Evolutionary conservation across 2,888 invertebrate genomes (phyloP).

Genomic region (Nymphalis polychloros): DNA sequence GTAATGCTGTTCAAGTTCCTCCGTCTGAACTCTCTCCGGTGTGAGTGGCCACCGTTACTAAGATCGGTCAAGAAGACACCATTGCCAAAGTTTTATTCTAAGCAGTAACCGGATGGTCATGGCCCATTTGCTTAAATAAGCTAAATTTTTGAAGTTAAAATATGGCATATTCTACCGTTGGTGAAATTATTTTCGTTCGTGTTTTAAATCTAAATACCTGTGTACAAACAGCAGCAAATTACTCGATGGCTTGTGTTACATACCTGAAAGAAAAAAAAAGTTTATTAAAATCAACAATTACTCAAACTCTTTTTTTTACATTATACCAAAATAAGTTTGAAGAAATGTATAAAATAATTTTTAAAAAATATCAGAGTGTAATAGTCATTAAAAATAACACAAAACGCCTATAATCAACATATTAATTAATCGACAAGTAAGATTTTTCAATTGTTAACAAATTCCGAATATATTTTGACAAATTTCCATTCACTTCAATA

Average conservation of each 20-base stretch:
- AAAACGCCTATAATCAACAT: slow-evolving; percentile 2
- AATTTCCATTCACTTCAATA: slow-evolving; percentile 21
- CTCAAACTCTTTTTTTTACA: background rate
- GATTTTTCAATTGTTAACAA: slow-evolving; percentile 27
- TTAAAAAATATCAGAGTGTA: background rate
- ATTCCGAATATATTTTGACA: slow-evolving; percentile 27
- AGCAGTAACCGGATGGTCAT: too few relatives aligned
- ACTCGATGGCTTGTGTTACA: background rate
- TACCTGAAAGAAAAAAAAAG: slow-evolving; percentile 8
- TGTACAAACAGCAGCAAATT: too few relatives aligned
- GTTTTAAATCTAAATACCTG: too few relatives aligned
- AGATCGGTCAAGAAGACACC: too few relatives aligned
- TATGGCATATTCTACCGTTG: too few relatives aligned
- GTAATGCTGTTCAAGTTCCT: too few relatives aligned
- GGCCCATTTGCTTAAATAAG: too few relatives aligned
- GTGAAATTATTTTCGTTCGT: too few relatives aligned
- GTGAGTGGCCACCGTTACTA: too few relatives aligned
- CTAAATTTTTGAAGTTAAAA: too few relatives aligned
- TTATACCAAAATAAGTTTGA: background rate
- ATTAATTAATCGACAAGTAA: slow-evolving; percentile 10
- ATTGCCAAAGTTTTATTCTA: too few relatives aligned
- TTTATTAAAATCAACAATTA: background rate
- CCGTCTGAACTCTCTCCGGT: too few relatives aligned
- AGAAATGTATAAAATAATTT: background rate
- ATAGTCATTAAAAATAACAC: background rate